phyloP scores from a whole-genome alignment of 2,888 invertebrate species.

The Pandemis corylana region DNA sequence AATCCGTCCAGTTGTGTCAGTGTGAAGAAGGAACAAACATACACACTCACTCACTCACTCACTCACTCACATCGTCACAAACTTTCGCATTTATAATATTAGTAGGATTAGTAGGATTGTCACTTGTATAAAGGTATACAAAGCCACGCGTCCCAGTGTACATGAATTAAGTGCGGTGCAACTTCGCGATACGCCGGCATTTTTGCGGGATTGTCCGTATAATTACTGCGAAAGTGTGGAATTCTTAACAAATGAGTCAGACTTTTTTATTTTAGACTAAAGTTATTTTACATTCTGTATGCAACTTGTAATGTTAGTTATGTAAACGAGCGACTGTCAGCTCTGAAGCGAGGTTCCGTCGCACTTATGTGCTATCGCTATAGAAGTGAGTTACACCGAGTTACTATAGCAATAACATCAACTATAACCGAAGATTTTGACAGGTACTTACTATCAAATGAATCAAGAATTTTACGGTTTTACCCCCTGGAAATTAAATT shows the following conservation, averaged over 20 bases:
- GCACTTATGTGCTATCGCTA: not conserved
- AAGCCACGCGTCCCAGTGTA: not conserved
- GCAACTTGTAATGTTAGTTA: not conserved
- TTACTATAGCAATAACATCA: too few species aligned
- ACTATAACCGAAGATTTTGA: too few species aligned
- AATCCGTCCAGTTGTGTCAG: too few species aligned
- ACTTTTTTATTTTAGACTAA: not conserved
- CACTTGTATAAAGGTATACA: not conserved
- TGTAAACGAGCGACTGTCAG: not conserved
- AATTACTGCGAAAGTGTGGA: slow-evolving; percentile 41
- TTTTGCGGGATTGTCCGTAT: slow-evolving; percentile 31
- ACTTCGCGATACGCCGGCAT: slow-evolving; percentile 27
- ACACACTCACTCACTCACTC: too few species aligned
- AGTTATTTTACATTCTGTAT: not conserved
- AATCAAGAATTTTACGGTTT: too few species aligned
- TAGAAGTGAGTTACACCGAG: too few species aligned
- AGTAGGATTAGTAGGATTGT: not conserved
- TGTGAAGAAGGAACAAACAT: too few species aligned
- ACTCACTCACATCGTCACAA: too few species aligned
- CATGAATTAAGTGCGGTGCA: slow-evolving; percentile 29
- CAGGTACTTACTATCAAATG: too few species aligned
- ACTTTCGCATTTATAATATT: too few species aligned
- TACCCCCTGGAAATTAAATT: not conserved
- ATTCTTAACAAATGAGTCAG: slow-evolving; percentile 37
- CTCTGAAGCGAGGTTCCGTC: not conserved